phyloP scores from a whole-genome alignment of 2,113 vertebrate genomes.

The Carollia perspicillata region DNA sequence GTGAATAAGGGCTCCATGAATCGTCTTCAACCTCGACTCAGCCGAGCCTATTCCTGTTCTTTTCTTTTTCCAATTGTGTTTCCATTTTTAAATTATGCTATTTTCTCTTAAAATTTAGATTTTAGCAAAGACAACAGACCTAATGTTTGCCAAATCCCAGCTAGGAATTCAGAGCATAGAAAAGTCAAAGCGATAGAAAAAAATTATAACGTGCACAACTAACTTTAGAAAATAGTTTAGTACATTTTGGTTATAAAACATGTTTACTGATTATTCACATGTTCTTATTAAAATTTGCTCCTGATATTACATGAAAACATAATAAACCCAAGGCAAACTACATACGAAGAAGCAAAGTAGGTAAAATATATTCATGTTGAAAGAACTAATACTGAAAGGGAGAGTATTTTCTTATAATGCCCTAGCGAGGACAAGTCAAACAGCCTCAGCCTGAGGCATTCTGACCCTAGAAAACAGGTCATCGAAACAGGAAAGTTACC shows the following conservation, averaged over 20 bases:
- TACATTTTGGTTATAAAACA: slow-evolving; percentile 55
- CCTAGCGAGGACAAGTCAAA: too few relatives aligned
- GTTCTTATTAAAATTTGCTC: slow-evolving; percentile 45
- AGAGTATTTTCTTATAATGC: too few relatives aligned
- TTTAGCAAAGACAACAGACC: slow-evolving; percentile 36
- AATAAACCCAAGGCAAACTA: background rate
- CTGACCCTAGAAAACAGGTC: background rate
- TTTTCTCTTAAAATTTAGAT: slow-evolving; percentile 15
- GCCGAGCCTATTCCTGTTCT: background rate
- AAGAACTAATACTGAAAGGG: background rate
- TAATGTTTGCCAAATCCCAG: background rate
- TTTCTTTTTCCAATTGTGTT: background rate
- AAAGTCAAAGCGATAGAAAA: slow-evolving; percentile 11
- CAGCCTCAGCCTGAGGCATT: background rate
- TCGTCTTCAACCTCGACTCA: background rate
- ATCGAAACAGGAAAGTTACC: background rate
- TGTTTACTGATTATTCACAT: slow-evolving; percentile 62
- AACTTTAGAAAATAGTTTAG: slow-evolving; percentile 63
- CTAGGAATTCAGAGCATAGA: slow-evolving; percentile 11
- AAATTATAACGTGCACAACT: background rate
- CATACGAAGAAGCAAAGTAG: background rate
- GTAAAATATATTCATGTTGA: background rate
- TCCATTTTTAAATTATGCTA: slow-evolving; percentile 41
- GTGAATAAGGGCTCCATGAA: background rate
- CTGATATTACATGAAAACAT: slow-evolving; percentile 35